Conservation (phyloP, 2,113 vertebrate genomes). For the Sander lucioperca region DNA sequence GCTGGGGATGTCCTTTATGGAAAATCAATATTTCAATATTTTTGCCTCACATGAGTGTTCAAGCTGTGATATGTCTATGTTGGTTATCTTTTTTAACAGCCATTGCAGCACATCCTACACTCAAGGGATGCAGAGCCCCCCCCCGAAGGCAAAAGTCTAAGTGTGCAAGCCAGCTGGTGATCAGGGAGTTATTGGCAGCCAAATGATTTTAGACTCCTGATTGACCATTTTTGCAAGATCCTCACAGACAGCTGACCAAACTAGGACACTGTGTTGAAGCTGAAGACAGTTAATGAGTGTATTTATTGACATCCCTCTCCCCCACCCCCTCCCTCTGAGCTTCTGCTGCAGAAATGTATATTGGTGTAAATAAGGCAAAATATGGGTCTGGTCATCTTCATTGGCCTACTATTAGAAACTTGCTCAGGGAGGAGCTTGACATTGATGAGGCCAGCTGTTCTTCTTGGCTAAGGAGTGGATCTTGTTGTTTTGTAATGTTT, state of each 20-base stretch:
- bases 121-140: constrained; percentile 39
- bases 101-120: constrained; percentile 44
- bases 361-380: constrained; percentile 39
- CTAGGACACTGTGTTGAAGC: constrained; percentile 40
- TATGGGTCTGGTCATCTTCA: constrained; percentile 19
- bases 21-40: constrained; percentile 51
- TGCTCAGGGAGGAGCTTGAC: background rate
- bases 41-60: constrained; percentile 33
- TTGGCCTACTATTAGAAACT: constrained; percentile 9
- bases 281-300: constrained; percentile 60
- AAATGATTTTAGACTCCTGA: constrained; percentile 71
- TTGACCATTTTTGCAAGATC: constrained; percentile 62
- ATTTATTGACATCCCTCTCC: constrained; percentile 50
- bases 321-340: constrained; percentile 7
- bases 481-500: constrained; percentile 18
- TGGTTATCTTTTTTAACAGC: constrained; percentile 59
- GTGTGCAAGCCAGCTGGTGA: constrained; percentile 70
- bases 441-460: constrained; percentile 44
- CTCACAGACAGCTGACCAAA: constrained; percentile 64
- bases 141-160: constrained; percentile 54
- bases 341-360: constrained; percentile 34
- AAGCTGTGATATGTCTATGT: constrained; percentile 42
- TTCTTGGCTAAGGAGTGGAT: constrained; percentile 10
- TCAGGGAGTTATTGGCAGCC: constrained; percentile 68
- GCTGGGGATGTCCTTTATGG: constrained; percentile 14